Conservation (phyloP, 2,888 invertebrate species). For the Eubasilissa splendida region DNA sequence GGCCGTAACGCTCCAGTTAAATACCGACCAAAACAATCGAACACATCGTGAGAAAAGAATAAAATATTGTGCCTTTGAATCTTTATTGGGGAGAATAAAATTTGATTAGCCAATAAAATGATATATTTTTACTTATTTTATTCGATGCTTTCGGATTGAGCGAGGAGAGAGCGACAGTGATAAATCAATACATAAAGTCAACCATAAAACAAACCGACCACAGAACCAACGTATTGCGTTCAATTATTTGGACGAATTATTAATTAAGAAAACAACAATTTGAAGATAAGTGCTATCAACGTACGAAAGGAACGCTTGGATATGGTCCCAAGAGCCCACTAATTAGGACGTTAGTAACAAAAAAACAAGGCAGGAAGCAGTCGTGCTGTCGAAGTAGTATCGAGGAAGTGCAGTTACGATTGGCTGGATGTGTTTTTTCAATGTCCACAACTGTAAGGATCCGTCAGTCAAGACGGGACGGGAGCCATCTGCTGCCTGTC, state of each 20-base stretch:
- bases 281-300: too few species aligned
- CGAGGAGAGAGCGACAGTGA: neutral
- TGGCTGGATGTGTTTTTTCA: conserved; percentile 51
- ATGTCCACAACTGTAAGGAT: conserved; percentile 47
- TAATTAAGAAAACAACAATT: neutral
- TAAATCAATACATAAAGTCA: conserved; percentile 5
- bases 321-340: neutral
- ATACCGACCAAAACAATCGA: conserved; percentile 28
- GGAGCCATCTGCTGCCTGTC: conserved; percentile 59
- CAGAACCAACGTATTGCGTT: neutral
- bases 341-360: conserved; percentile 26
- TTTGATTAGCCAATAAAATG: conserved; percentile 10
- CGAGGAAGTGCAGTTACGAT: conserved; percentile 53
- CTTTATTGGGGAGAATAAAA: conserved; percentile 11
- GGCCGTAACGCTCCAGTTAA: conserved; percentile 7
- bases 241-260: neutral
- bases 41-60: conserved; percentile 20
- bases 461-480: conserved; percentile 52
- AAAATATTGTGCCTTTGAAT: conserved; percentile 2
- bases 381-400: conserved; percentile 40
- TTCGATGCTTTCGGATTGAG: neutral
- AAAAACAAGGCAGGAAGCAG: conserved; percentile 43
- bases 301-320: too few species aligned
- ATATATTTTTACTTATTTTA: neutral
- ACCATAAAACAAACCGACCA: conserved; percentile 24